Evolutionary conservation across 1,140 invertebrate species (phyloP), one percentile per base, ranked within the genome.

Genomic region (Trichonephila clavipes): DNA sequence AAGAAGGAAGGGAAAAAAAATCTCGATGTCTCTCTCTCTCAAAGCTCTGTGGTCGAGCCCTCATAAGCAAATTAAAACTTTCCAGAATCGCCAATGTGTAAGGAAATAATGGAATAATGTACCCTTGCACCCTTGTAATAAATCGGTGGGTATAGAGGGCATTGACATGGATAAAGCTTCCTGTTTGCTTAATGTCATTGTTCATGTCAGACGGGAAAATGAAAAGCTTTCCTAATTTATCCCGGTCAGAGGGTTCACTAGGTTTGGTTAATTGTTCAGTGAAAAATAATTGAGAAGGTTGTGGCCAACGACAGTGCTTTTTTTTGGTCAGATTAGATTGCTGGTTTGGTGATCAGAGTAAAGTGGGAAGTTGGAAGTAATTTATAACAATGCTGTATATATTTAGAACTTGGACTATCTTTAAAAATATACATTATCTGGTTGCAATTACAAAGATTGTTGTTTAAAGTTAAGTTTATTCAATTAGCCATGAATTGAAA

Each of bases 21-120:
- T 18, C 34, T 1, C n/a, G 34, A 40, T 3, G 72, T 12, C 14
- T 40, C 34, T 6, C 28, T 12, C 14, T 40, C 34, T 6, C 28
- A 77, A 77, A 77, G 34, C 24, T 14, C 34, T 40, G 72, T 28
- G 18, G 72, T 77, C 10, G 18, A 40, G 12, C 14, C 72, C 72
- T 77, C 34, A 77, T 40, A 40, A 34, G 72, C 72, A 77, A 77
- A 77, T 77, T 77, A 77, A 77, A 77, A 34, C 24, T 77, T 77
- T 16, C 18, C 44, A 24, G 44, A 58, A 58, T 59, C 82, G 58
- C 8, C 12, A 12, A 44, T 85, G 44, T 14, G 21, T 58, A 85
- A 85, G 82, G 16, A 59, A 85, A 85, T 85, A 85, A 85, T 85
- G 21, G 58, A 58, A 59, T 59, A 12, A 14, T 85, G 18, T 28